These are phyloP conservation scores for Idaea straminata DNA, from an alignment of 2,888 invertebrate species.

Conservation along the genomic window DNA sequence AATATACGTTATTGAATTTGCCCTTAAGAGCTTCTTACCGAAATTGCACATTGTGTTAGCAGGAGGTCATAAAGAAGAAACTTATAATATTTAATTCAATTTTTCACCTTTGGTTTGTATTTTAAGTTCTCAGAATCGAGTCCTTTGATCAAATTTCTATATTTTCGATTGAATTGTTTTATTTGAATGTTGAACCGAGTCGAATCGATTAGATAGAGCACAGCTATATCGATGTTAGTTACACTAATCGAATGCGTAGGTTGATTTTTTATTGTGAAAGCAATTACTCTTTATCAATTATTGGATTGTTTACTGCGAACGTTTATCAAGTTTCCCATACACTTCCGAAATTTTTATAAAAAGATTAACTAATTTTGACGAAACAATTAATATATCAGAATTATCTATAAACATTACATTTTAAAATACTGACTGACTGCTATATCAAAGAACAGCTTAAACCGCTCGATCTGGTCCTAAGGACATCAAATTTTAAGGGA, in stretches of 20 bases:
- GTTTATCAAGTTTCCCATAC: conserved; percentile 25
- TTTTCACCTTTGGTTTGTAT: no score
- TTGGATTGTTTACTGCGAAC: conserved; percentile 30
- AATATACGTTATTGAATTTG: no score
- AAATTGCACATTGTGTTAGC: no score
- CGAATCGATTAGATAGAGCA: conserved; percentile 16
- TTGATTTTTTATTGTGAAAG: conserved; percentile 24
- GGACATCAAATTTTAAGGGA: no score
- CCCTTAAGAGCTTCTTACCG: no score
- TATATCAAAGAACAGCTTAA: no score
- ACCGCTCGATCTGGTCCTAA: no score
- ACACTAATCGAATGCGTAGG: conserved; percentile 15
- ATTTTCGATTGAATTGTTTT: conserved; percentile 19
- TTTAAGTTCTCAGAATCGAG: conserved; percentile 48
- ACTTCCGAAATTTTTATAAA: conserved; percentile 20
- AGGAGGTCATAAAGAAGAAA: no score
- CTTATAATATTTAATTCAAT: no score
- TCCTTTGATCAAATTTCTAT: conserved; percentile 40
- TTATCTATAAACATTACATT: no score
- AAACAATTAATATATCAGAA: conserved; percentile 1
- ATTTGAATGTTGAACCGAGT: conserved; percentile 9
- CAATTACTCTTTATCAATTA: conserved; percentile 24
- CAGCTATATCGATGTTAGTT: conserved; percentile 10
- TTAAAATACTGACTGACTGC: no score
- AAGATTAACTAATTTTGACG: conserved; percentile 10